A percentile compares a stretch with the other conserved stretches of the same genome.
These are phyloP conservation scores for Drosophila glabriapex DNA, from an alignment of 2,888 invertebrate genomes.

Conservation along the genomic window DNA sequence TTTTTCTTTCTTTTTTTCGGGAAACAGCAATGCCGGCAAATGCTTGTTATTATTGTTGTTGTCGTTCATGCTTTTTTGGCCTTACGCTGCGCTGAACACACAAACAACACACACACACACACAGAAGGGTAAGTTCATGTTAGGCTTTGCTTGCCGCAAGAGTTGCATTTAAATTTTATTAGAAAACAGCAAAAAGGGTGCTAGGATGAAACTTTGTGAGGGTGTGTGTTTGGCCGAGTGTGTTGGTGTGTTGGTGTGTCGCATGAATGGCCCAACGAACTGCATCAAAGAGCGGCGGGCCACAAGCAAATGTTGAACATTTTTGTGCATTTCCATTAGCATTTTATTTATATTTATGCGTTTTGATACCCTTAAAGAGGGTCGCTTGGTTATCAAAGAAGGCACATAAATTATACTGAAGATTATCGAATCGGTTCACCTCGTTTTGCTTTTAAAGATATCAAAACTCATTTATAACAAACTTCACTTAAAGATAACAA, in stretches of 20 bases:
- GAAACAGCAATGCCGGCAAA: conserved; percentile 45
- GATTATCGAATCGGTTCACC: not conserved
- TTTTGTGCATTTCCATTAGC: conserved; percentile 36
- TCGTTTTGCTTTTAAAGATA: not conserved
- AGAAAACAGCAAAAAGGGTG: conserved; percentile 53
- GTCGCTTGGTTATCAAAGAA: not conserved
- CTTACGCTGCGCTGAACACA: conserved; percentile 54
- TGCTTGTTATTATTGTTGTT: conserved; percentile 25
- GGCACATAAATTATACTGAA: not conserved
- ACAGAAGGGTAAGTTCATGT: conserved; percentile 34
- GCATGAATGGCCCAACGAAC: conserved; percentile 46
- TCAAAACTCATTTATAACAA: not conserved
- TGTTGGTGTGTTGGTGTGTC: conserved; percentile 9
- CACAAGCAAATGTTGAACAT: conserved; percentile 64
- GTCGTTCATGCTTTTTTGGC: conserved; percentile 18
- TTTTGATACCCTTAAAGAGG: conserved; percentile 18
- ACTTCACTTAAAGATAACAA: not conserved
- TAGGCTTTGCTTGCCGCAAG: conserved; percentile 52
- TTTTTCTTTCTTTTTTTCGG: conserved; percentile 18
- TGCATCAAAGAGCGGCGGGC: conserved; percentile 66
- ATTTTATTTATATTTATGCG: conserved; percentile 42
- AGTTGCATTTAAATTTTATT: conserved; percentile 80
- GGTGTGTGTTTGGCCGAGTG: conserved; percentile 18
- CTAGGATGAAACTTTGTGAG: conserved; percentile 14
- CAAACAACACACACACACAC: conserved; percentile 19